phyloP scores from a whole-genome alignment of 2,797 vertebrate genomes.

The Cyprinodon diabolis region DNA sequence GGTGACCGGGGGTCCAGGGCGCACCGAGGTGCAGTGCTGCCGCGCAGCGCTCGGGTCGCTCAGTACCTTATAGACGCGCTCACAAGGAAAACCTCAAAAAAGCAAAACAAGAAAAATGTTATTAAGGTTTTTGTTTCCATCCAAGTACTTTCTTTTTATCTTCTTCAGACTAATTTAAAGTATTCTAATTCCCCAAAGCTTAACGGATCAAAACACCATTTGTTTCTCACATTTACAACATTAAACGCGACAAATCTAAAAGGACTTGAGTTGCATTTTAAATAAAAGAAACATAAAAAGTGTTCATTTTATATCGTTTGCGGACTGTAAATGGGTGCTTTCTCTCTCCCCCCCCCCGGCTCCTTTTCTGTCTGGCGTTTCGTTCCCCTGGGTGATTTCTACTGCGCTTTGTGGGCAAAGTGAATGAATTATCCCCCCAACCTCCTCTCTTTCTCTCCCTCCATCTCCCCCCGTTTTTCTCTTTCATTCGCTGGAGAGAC shows the following conservation, averaged over 20 bases:
- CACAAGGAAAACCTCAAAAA: conserved; percentile 38
- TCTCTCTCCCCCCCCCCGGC: conserved; percentile 64
- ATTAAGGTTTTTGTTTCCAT: background rate
- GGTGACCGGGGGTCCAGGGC: conserved; percentile 41
- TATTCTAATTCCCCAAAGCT: background rate
- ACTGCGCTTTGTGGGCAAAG: conserved; percentile 83
- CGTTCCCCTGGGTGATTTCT: conserved; percentile 79
- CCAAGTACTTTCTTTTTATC: background rate
- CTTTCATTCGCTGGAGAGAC: conserved; percentile 77
- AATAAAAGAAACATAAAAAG: background rate
- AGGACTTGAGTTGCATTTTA: background rate
- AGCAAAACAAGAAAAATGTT: conserved; percentile 14
- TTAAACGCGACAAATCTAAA: background rate
- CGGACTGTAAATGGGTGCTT: conserved; percentile 14
- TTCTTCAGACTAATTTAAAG: background rate
- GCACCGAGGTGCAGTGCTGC: conserved; percentile 90
- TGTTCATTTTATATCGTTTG: background rate
- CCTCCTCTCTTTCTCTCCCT: conserved; percentile 28
- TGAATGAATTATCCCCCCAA: conserved; percentile 78
- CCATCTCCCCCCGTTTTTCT: conserved; percentile 23
- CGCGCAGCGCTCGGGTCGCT: conserved; percentile 92
- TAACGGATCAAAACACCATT: background rate
- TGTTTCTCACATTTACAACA: background rate
- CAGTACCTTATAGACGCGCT: conserved; percentile 73
- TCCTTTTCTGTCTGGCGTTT: conserved; percentile 73